A percentile compares a stretch with the other conserved stretches of the same genome.
Evolutionary conservation across 1,140 invertebrate species (phyloP).

Genomic region (Trigoniulus corallinus): DNA sequence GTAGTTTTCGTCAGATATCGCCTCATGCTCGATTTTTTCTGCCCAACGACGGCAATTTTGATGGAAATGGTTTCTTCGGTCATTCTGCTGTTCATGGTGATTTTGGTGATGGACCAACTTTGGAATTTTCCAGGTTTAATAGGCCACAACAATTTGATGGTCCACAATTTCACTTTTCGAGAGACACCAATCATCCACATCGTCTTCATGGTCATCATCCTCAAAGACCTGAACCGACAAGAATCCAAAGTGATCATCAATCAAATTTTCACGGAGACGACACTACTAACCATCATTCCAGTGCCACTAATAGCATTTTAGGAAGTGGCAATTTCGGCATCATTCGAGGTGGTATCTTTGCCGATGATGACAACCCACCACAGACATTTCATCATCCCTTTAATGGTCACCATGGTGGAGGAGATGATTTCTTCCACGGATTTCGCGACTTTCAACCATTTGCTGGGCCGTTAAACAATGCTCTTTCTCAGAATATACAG

Average conservation of each 20-base stretch:
- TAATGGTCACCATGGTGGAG: constrained; percentile 17
- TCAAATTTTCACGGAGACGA: neutral
- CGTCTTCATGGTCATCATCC: neutral
- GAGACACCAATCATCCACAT: neutral
- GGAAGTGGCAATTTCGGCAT: constrained; percentile 80
- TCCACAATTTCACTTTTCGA: neutral
- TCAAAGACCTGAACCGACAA: neutral
- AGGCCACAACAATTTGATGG: neutral
- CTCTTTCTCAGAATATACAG: constrained; percentile 48
- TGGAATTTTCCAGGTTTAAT: neutral
- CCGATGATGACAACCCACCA: constrained; percentile 39
- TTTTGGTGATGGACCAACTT: neutral
- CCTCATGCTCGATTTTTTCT: neutral
- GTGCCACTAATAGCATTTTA: constrained; percentile 30
- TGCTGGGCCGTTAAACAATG: neutral
- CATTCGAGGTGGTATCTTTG: constrained; percentile 69
- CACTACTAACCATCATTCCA: neutral
- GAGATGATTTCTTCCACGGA: constrained; percentile 46
- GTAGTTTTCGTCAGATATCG: neutral
- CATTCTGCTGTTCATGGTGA: no score
- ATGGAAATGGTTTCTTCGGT: neutral
- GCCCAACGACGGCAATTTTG: neutral
- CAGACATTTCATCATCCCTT: constrained; percentile 5
- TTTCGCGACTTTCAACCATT: constrained; percentile 31
- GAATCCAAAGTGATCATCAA: neutral